Evolutionary conservation across 35 echinoderm and acorn worm genomes (phyloP).

Genomic region (Apostichopus californicus): DNA sequence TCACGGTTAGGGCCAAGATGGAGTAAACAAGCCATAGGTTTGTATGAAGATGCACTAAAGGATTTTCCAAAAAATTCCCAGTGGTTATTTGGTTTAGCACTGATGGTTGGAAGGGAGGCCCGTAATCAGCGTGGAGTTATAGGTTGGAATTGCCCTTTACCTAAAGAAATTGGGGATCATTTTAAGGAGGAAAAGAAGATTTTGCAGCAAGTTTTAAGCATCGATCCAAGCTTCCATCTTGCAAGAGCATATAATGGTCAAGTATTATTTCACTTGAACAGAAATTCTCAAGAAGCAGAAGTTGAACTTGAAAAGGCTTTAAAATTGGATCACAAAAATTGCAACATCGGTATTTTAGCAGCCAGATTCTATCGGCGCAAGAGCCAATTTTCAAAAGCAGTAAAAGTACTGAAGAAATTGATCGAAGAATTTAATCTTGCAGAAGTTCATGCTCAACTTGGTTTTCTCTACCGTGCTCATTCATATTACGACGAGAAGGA

Average conservation of each 20-base stretch:
- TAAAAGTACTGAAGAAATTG: background rate
- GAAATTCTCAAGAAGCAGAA: background rate
- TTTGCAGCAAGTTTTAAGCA: background rate
- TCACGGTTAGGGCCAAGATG: constrained; percentile 3
- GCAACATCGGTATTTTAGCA: background rate
- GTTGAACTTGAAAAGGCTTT: background rate
- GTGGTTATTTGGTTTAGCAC: constrained; percentile 7
- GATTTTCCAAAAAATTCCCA: background rate
- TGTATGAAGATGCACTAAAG: background rate
- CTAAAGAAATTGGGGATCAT: background rate
- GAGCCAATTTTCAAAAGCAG: background rate
- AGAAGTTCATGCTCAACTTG: constrained; percentile 11
- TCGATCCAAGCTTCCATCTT: background rate
- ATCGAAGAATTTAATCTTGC: background rate
- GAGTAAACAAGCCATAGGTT: no score
- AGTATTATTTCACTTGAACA: background rate
- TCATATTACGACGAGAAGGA: background rate
- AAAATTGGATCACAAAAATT: background rate
- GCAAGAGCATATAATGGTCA: constrained; percentile 1
- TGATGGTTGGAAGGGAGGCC: constrained; percentile 22
- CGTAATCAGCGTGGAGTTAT: background rate
- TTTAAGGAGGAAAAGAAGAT: background rate
- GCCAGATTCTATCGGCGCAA: background rate
- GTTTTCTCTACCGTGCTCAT: background rate
- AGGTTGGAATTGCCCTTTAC: constrained; percentile 5